Conservation (phyloP, 2,113 vertebrate species). For the Blennius ocellaris region DNA sequence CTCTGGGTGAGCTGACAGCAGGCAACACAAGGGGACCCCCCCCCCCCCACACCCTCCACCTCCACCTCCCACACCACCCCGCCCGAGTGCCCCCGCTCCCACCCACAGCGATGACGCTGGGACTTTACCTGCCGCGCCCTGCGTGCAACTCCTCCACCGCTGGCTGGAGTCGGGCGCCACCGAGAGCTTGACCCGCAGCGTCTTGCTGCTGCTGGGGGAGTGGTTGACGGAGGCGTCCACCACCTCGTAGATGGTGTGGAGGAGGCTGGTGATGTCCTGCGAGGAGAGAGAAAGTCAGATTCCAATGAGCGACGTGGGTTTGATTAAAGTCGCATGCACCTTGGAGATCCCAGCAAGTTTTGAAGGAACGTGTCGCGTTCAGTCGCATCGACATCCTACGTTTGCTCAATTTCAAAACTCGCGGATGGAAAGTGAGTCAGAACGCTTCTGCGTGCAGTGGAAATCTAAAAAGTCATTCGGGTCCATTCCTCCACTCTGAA, state of each 20-base stretch:
- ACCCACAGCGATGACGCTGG: slow-evolving; percentile 5
- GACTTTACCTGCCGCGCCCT: slow-evolving; percentile 86
- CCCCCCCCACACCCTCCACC: no score
- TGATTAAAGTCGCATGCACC: no score
- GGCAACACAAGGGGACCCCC: slow-evolving; percentile 50
- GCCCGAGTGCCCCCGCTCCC: background rate
- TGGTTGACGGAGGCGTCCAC: slow-evolving; percentile 98
- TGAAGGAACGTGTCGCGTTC: no score
- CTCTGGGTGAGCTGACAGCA: slow-evolving; percentile 67
- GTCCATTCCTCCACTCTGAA: no score
- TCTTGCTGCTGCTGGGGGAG: slow-evolving; percentile 95
- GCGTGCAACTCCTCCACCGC: slow-evolving; percentile 87
- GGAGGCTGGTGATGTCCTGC: slow-evolving; percentile 97
- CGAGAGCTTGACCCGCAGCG: slow-evolving; percentile 93
- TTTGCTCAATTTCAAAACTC: no score
- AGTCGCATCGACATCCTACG: no score
- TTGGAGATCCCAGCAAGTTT: no score
- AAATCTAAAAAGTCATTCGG: no score
- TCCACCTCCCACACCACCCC: no score
- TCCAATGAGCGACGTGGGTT: no score
- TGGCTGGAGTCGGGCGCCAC: slow-evolving; percentile 94
- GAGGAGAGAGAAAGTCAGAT: background rate
- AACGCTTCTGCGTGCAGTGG: no score
- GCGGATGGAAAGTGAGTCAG: no score
- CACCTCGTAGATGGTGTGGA: slow-evolving; percentile 98